Evolutionary conservation across 2,888 invertebrate genomes (phyloP).

Genomic region (Cybosia mesomella): DNA sequence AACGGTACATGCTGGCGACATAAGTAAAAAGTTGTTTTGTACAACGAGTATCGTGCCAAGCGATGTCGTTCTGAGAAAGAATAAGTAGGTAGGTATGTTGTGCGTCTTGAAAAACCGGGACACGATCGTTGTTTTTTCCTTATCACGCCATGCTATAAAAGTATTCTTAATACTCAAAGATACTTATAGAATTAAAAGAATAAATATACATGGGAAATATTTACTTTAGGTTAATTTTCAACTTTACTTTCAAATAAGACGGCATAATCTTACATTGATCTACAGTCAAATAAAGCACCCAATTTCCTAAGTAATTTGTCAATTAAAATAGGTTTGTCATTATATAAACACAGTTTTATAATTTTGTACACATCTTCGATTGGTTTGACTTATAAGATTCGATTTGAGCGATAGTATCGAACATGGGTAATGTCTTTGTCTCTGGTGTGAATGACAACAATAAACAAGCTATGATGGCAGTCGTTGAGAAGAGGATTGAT

Average conservation of each 20-base stretch:
- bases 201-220: too few relatives aligned
- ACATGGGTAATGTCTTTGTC: slow-evolving; percentile 72
- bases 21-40: slow-evolving; percentile 5
- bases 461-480: slow-evolving; percentile 64
- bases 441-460: slow-evolving; percentile 72
- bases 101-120: slow-evolving; percentile 3
- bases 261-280: background rate
- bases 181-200: too few relatives aligned
- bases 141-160: background rate
- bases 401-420: slow-evolving; percentile 75
- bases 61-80: background rate
- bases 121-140: background rate
- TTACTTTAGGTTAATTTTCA: background rate
- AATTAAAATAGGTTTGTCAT: background rate
- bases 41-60: background rate
- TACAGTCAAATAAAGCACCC: background rate
- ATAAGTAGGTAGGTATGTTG: slow-evolving; percentile 1
- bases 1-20: background rate
- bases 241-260: background rate
- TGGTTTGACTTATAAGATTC: slow-evolving; percentile 56
- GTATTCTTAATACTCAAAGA: too few relatives aligned
- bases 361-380: slow-evolving; percentile 32
- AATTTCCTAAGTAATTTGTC: background rate
- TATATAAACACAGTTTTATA: slow-evolving; percentile 23
- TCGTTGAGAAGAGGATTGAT: slow-evolving; percentile 67